Percentiles rank a stretch among this genome's conserved stretches.
Evolutionary conservation across 1,140 invertebrate genomes (phyloP).

Genomic region (Drosophila mayri): DNA sequence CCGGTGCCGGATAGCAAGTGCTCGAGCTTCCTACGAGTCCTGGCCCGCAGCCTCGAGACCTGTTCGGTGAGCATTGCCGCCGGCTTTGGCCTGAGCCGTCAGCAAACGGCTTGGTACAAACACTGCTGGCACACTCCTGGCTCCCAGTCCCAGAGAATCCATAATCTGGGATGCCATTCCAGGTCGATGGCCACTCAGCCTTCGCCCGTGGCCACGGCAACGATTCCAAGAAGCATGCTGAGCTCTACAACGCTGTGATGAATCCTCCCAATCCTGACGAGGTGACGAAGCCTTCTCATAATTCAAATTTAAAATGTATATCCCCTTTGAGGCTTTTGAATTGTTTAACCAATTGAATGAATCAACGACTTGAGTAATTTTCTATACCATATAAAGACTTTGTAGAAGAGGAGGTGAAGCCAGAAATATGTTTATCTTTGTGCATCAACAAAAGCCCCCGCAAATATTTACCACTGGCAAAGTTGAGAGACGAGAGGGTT

Average conservation of each 20-base stretch:
- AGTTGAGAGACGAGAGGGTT: background rate
- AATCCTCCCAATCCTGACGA: no score
- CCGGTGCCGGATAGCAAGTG: background rate
- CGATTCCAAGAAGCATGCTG: fast-evolving
- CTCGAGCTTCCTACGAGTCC: slow-evolving; percentile 5
- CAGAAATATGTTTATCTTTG: slow-evolving; percentile 3
- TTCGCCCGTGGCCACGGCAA: background rate
- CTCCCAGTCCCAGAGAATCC: slow-evolving; percentile 10
- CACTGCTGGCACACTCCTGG: slow-evolving; percentile 60
- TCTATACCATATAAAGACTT: background rate
- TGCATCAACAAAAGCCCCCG: background rate
- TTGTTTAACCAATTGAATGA: background rate
- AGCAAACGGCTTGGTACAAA: slow-evolving; percentile 60
- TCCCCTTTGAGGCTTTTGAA: background rate
- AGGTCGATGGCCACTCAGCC: background rate
- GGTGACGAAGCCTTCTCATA: no score
- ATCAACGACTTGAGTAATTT: background rate
- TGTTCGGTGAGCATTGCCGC: slow-evolving; percentile 35
- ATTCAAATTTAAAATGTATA: no score
- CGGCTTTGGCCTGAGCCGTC: slow-evolving; percentile 55
- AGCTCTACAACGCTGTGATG: background rate
- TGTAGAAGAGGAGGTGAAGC: background rate
- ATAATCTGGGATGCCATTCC: background rate
- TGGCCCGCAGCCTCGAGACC: slow-evolving; percentile 26
- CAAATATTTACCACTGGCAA: background rate